Conservation (phyloP, 2,888 invertebrate genomes). For the Galerucella pusilla region DNA sequence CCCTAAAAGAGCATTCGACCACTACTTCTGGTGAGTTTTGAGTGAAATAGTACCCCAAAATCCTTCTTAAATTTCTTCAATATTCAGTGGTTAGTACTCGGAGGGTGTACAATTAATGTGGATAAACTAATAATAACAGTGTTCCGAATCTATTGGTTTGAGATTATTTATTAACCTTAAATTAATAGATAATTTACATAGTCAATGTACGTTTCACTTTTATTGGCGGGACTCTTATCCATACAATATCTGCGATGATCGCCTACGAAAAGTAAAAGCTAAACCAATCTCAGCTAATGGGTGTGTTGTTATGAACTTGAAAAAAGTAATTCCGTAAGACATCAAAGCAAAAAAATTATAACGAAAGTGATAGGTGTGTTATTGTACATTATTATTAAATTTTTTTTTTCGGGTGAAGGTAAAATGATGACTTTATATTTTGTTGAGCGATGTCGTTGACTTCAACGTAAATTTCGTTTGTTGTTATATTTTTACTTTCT, state of each 20-base stretch:
- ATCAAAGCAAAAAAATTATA: neutral
- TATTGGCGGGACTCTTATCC: neutral
- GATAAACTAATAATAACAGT: neutral
- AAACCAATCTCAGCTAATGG: slow-evolving; percentile 9
- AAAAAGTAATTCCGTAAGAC: slow-evolving; percentile 7
- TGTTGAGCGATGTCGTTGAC: slow-evolving; percentile 7
- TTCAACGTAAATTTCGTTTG: neutral
- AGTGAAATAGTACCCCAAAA: no score
- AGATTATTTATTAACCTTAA: neutral
- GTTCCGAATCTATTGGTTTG: neutral
- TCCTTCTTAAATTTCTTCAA: no score
- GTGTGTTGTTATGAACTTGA: slow-evolving; percentile 14
- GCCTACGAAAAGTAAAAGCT: slow-evolving; percentile 17
- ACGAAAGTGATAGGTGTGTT: slow-evolving; percentile 12
- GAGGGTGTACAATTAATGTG: neutral
- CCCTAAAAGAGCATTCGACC: no score
- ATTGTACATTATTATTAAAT: slow-evolving; percentile 4
- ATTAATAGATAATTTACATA: neutral
- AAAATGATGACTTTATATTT: slow-evolving; percentile 5
- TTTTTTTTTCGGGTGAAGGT: slow-evolving; percentile 14
- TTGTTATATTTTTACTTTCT: neutral
- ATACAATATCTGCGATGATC: no score
- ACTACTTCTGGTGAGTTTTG: no score
- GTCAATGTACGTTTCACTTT: neutral
- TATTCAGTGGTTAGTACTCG: neutral